Base-by-base conservation (phyloP, 1,140 invertebrate genomes). In the Holcopasites calliopsidis region DNA sequence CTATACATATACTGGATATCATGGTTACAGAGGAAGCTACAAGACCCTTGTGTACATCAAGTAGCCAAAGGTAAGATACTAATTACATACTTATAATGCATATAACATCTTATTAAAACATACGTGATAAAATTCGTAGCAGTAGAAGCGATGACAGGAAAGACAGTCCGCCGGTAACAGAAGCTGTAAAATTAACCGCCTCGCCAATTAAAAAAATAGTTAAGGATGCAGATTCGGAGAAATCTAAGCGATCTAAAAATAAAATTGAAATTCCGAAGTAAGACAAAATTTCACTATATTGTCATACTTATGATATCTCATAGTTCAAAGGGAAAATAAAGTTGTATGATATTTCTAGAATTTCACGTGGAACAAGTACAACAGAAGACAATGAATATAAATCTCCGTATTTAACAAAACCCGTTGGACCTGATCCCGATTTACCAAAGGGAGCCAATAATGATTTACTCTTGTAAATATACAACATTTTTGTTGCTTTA, bases 1-100 rank as follows among this genome's bases (percentile, higher is more conserved):
- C 96, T 7, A 94, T 93, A 76, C 95, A 96, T 87, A 96, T 97
- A 81, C 91, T 97, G 58, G 91, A 94, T 72, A 95, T 95, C 57
- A 95, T 96, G 86, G 90, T 95, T 47, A 88, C 91, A 62, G 92
- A 93, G 77, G 92, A 93, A 85, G 86, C 89, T 33, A 89, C 86
- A 58, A 86, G 82, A 78, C 89, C 88, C 62, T 65, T 87, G 31
- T 90, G 87, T 82, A 88, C 90, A 66, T 90, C 87, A 54, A 90
- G 88, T 77, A 90, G 88, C 76, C 89, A 90, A 75, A 92, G 89
- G 91, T 91, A 85, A 74, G 10, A 33, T 5, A 65, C 18, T n/a
- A n/a, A 33, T 33, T 8, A 26, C 42, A 62, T 44, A 42, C 6
- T 44, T 4, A 28, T 60, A 35, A 13, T 44, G 35, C 26, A 7